These are phyloP conservation scores for Hydraecia micacea DNA, from an alignment of 2,888 invertebrate species.

Conservation along the genomic window DNA sequence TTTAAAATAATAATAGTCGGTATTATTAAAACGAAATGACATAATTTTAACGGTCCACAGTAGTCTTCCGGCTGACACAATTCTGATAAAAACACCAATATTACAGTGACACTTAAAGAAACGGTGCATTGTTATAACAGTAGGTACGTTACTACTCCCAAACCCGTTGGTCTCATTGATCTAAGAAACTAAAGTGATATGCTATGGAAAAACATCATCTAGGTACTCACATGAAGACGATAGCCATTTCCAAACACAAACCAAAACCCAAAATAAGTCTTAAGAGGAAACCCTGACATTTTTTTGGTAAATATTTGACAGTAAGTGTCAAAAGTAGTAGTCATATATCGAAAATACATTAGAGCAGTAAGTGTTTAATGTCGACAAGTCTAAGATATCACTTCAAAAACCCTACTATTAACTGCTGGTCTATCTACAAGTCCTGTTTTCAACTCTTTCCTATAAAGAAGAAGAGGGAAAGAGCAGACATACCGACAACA, in stretches of 20 bases:
- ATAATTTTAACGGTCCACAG: constrained; percentile 7
- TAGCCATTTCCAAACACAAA: not conserved
- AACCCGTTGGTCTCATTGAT: constrained; percentile 34
- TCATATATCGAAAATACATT: no score
- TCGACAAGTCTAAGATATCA: no score
- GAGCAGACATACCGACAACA: no score
- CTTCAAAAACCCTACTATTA: no score
- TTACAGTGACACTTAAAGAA: constrained; percentile 24
- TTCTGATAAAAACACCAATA: constrained; percentile 16
- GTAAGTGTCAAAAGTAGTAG: not conserved
- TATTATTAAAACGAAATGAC: not conserved
- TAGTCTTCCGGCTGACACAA: not conserved
- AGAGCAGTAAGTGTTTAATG: no score
- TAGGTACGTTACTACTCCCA: not conserved
- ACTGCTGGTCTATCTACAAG: no score
- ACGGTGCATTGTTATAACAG: not conserved
- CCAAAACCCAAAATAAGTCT: not conserved
- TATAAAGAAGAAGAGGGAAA: no score
- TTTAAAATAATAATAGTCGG: no score
- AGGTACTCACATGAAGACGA: not conserved
- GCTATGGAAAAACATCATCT: not conserved
- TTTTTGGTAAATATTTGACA: not conserved
- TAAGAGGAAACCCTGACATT: not conserved
- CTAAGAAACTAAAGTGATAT: constrained; percentile 17
- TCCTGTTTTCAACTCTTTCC: no score